Conservation (phyloP, 2,797 vertebrate genomes). For the Spheniscus humboldti region DNA sequence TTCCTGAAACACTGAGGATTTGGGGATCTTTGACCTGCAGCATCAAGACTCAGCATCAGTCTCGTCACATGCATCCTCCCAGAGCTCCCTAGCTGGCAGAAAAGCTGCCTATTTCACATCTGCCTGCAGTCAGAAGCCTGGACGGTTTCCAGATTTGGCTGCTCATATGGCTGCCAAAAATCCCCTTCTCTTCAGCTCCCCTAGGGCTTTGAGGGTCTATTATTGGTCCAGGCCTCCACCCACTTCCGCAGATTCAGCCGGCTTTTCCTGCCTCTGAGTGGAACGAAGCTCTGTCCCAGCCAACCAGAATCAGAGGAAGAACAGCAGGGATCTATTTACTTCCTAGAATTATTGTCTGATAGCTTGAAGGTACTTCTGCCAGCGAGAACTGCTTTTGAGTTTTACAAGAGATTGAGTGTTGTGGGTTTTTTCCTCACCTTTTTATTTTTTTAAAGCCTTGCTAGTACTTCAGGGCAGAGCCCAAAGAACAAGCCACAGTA, state of each 20-base stretch:
- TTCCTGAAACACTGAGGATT: not conserved
- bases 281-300: not conserved
- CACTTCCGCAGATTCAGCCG: conserved; percentile 45
- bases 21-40: not conserved
- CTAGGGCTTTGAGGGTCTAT: conserved; percentile 24
- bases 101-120: not conserved
- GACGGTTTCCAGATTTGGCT: not conserved
- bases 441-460: not conserved
- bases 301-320: conserved; percentile 57
- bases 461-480: not conserved
- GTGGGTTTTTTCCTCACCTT: not conserved
- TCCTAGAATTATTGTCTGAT: conserved; percentile 52
- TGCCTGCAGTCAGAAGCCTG: not conserved
- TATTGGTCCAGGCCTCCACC: conserved; percentile 43
- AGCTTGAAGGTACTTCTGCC: conserved; percentile 13
- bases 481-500: not conserved
- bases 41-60: not conserved
- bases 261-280: not conserved
- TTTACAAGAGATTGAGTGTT: not conserved
- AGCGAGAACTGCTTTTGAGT: not conserved
- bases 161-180: not conserved
- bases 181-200: not conserved
- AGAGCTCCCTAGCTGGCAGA: not conserved
- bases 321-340: conserved; percentile 40
- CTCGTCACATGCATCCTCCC: not conserved